phyloP scores from a whole-genome alignment of 2,797 vertebrate genomes.

The Uromys caudimaculatus region DNA sequence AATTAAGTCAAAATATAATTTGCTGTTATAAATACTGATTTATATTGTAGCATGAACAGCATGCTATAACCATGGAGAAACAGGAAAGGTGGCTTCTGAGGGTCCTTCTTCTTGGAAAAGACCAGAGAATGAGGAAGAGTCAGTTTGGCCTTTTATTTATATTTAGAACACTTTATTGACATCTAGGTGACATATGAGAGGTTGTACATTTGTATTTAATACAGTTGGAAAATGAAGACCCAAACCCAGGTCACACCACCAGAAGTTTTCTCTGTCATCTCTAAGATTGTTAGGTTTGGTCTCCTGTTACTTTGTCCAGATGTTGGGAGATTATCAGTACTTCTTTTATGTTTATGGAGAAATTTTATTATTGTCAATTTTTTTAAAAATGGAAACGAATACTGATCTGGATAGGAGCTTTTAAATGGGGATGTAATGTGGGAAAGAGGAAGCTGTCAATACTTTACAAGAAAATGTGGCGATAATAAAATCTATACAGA shows the following conservation, averaged over 20 bases:
- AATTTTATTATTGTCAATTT: constrained; percentile 14
- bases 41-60: background rate
- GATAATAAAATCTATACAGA: background rate
- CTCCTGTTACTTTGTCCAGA: background rate
- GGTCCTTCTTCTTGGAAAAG: background rate
- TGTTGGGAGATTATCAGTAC: background rate
- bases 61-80: background rate
- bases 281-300: background rate
- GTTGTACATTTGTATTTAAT: background rate
- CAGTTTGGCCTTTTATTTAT: background rate
- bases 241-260: too few species aligned
- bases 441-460: background rate
- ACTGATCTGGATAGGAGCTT: background rate
- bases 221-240: background rate
- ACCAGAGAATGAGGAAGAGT: background rate
- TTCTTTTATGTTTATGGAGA: background rate
- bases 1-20: background rate
- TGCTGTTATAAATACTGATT: constrained; percentile 24
- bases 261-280: background rate
- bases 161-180: background rate
- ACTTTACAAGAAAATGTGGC: background rate
- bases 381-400: background rate
- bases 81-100: background rate
- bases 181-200: background rate
- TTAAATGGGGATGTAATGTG: background rate